Evolutionary conservation across 2,888 invertebrate genomes (phyloP).

Genomic region (Hirtodrosophila cameraria): DNA sequence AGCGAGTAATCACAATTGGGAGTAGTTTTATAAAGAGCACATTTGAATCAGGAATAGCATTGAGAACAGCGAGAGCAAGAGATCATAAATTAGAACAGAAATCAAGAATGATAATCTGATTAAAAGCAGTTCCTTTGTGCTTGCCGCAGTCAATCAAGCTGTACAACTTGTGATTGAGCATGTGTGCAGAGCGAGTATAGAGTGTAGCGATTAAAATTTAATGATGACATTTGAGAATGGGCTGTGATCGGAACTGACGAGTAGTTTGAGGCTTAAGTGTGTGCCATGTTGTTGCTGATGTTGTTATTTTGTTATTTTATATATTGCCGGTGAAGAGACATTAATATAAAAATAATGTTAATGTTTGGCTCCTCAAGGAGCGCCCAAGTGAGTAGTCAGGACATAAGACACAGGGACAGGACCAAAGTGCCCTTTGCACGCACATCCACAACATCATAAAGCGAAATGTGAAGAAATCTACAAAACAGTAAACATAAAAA

Average conservation of each 20-base stretch:
- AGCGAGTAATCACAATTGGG: too few species aligned
- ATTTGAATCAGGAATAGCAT: not conserved
- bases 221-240: slow-evolving; percentile 41
- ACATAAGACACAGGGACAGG: slow-evolving; percentile 1
- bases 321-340: slow-evolving; percentile 52
- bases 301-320: slow-evolving; percentile 22
- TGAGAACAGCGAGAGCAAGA: not conserved
- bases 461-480: slow-evolving; percentile 63
- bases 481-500: slow-evolving; percentile 77
- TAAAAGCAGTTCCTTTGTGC: too few species aligned
- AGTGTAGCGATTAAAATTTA: slow-evolving; percentile 59
- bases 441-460: slow-evolving; percentile 61
- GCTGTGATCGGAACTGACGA: slow-evolving; percentile 8
- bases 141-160: slow-evolving; percentile 8
- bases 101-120: too few species aligned
- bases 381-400: slow-evolving; percentile 33
- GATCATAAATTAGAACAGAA: not conserved
- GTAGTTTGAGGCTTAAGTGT: slow-evolving; percentile 24
- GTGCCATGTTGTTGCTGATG: slow-evolving; percentile 23
- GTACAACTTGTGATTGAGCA: too few species aligned
- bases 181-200: too few species aligned
- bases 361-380: slow-evolving; percentile 59
- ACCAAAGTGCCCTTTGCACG: slow-evolving; percentile 53
- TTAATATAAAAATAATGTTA: slow-evolving; percentile 79
- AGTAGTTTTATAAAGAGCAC: not conserved